Base-by-base conservation (phyloP, 2,888 invertebrate species). In the Watsonalla cultraria region DNA sequence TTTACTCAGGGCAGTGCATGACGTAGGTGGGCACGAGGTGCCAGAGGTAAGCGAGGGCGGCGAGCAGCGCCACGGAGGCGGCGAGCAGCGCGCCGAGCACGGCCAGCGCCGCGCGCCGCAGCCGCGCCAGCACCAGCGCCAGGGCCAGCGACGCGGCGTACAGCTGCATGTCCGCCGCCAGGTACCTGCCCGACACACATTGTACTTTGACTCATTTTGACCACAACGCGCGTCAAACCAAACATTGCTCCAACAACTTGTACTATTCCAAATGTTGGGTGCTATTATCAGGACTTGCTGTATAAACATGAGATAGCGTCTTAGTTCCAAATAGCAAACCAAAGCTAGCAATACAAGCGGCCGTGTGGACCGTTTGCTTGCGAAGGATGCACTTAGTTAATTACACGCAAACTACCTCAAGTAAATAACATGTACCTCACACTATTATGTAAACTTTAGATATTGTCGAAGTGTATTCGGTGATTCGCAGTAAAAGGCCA, bases 111-210 rank as follows among this genome's bases (percentile, higher is more conserved):
- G 70, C 74, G 47, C 80, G 75, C 11, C 80, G 73, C 62, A 68
- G 63, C 45, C 82, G 81, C 64, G 68, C 61, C 63, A 89, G 68
- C 48, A 62, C 62, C 61, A 89, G 75, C 55, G 84, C 84, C 59
- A 89, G 76, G 15, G 65, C 61, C 60, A 88, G 67, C 6, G 80
- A 66, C 11, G 61, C 54, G 2, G 80, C 81, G 77, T 90, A 90
- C 55, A 90, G 79, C 73, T 90, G 90, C 80, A 86, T 87, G 72
- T 90, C 90, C 0, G 89, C 90, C 5, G 90, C 90, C 45, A 90
- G 71, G 72, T 90, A 90, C 89, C 89, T 89, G 70, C 37, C 0
- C 37, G 35, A 6, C 35, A 37, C 11, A 24, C 9, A 46, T 7
- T 33, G 9, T 5, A 45, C 46, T 24, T 0, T 11, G 5, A 13